Percentiles rank a stretch among this genome's conserved stretches.
These are phyloP conservation scores for Papilio machaon DNA, from an alignment of 1,140 invertebrate genomes.

Conservation along the genomic window DNA sequence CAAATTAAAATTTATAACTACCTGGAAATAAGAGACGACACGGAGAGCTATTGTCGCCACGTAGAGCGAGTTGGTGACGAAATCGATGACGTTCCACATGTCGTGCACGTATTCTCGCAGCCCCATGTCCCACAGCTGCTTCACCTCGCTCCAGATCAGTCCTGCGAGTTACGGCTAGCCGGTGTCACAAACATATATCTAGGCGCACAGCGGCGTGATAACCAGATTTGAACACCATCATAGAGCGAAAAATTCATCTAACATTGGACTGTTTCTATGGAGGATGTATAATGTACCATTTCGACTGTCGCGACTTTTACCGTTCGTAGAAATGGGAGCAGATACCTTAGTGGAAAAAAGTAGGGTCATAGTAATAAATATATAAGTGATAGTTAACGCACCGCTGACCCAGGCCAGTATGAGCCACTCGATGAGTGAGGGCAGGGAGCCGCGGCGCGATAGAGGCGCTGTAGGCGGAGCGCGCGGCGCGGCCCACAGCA, in stretches of 20 bases:
- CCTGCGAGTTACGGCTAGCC: constrained; percentile 81
- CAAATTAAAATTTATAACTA: constrained; percentile 56
- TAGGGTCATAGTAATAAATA: background rate
- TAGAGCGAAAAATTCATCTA: too few relatives aligned
- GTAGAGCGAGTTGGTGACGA: constrained; percentile 98
- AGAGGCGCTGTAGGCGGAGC: constrained; percentile 84
- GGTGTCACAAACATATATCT: constrained; percentile 41
- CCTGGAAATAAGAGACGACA: constrained; percentile 96
- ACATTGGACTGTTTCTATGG: too few relatives aligned
- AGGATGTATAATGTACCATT: too few relatives aligned
- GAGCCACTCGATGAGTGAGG: constrained; percentile 95
- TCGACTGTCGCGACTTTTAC: too few relatives aligned
- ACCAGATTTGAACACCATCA: too few relatives aligned
- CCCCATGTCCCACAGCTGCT: constrained; percentile 98
- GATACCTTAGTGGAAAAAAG: background rate
- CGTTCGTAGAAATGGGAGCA: background rate
- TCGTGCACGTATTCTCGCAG: constrained; percentile 97
- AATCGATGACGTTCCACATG: constrained; percentile 99
- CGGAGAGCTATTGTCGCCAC: constrained; percentile 97
- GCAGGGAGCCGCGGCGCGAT: constrained; percentile 93
- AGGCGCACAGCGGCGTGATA: too few relatives aligned
- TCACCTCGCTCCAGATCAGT: constrained; percentile 99
- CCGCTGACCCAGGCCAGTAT: constrained; percentile 96
- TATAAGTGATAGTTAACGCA: constrained; percentile 74
- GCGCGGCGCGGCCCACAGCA: constrained; percentile 82